Evolutionary conservation across 2,797 vertebrate genomes (phyloP).

Genomic region (Trichosurus vulpecula): DNA sequence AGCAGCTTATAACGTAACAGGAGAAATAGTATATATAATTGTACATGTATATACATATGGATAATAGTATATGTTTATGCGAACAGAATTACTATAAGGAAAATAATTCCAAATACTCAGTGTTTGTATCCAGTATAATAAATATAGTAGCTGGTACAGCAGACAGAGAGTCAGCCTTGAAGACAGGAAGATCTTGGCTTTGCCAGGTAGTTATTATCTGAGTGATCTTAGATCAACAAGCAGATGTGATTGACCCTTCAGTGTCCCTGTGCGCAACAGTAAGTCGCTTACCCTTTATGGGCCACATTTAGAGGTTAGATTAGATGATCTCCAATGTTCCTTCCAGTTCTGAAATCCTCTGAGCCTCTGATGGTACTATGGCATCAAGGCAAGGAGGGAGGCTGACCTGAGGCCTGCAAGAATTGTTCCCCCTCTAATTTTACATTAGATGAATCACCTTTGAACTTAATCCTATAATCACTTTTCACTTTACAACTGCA

Average conservation of each 20-base stretch:
- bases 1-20: neutral
- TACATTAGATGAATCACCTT: neutral
- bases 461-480: neutral
- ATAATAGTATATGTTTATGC: too few relatives aligned
- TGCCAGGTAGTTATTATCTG: neutral
- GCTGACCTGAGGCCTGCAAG: neutral
- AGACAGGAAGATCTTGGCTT: neutral
- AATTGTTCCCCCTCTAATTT: neutral
- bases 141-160: neutral
- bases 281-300: neutral
- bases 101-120: too few relatives aligned
- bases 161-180: neutral
- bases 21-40: neutral
- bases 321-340: neutral
- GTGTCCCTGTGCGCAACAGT: neutral
- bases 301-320: neutral
- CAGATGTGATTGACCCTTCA: neutral
- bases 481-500: neutral
- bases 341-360: constrained; percentile 37
- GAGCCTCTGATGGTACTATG: neutral
- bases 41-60: too few relatives aligned
- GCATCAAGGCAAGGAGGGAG: neutral
- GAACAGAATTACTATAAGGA: neutral
- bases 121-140: neutral
- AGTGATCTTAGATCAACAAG: neutral